phyloP scores from a whole-genome alignment of 2,888 invertebrate genomes.

The Pterostichus madidus region DNA sequence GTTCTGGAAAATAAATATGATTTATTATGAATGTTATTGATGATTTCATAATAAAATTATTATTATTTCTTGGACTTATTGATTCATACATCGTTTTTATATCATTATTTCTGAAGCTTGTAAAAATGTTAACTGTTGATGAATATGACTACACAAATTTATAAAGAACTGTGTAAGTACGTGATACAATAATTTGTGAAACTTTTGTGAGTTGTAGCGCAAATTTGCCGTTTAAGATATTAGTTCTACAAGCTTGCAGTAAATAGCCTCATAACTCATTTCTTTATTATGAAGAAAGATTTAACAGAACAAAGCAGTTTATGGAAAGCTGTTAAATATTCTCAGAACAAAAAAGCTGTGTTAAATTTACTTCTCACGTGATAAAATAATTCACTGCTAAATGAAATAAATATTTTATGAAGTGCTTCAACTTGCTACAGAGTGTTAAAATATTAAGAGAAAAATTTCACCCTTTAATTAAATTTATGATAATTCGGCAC shows the following conservation, averaged over 20 bases:
- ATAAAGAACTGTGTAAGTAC: background rate
- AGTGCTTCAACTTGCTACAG: background rate
- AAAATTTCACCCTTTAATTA: slow-evolving; percentile 32
- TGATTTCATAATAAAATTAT: no score
- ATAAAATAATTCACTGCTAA: slow-evolving; percentile 35
- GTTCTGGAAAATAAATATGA: no score
- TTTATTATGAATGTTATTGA: no score
- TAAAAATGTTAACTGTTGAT: no score
- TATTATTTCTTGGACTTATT: no score
- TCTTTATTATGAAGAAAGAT: slow-evolving; percentile 32
- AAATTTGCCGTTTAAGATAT: slow-evolving; percentile 5
- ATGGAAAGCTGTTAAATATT: slow-evolving; percentile 44
- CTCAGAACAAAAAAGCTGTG: slow-evolving; percentile 23
- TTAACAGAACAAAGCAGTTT: slow-evolving; percentile 28
- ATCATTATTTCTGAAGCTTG: no score
- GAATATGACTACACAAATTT: no score
- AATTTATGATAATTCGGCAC: slow-evolving; percentile 20
- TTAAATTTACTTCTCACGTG: slow-evolving; percentile 42
- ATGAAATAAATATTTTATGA: slow-evolving; percentile 45
- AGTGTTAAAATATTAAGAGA: slow-evolving; percentile 30
- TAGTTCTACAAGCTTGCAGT: slow-evolving; percentile 12
- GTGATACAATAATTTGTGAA: slow-evolving; percentile 11
- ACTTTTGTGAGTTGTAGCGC: background rate
- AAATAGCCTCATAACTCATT: slow-evolving; percentile 39
- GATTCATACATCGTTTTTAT: no score